Base-by-base conservation (phyloP, 2,797 vertebrate species). In the Molossus molossus region DNA sequence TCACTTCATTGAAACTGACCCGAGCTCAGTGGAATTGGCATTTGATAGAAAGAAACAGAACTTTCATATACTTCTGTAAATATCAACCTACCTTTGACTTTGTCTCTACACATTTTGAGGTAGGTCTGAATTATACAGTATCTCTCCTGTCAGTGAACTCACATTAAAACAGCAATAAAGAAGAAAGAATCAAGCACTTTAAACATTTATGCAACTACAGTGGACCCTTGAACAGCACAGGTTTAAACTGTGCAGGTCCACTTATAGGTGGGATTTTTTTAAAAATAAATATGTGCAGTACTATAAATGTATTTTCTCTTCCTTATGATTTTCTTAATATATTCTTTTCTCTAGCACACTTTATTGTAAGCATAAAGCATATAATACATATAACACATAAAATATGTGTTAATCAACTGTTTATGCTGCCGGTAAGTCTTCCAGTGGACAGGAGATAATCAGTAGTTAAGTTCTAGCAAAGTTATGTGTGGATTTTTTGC, bases 31-130 rank as follows among this genome's bases (percentile, higher is more conserved):
- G 33, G 21, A 70, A 79, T 64, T 33, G 37, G 6, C 21, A 53
- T 57, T 29, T 29, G 21, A 95, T 9, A 77, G 84, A 86, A 92
- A 80, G 48, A 25, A 82, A 82, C 12, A 76, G 60, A 84, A 62
- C 21, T 70, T 48, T 21, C 53, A 33, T 13, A 11, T 12, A 48
- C 12, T 83, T 76, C 53, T 69, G 4, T 10, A 62, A 62, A n/a
- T 69, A 75, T 64, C n/a, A 92, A 76, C 27, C 40, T 5, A 62
- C 27, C 77, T 62, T 17, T 69, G 40, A 69, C 29, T 53, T 29
- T 11, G n/a, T 84, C 29, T 48, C 50, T 40, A 23, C 37, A 80
- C 69, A 79, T 21, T 72, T 72, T 67, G 58, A n/a, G 21, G 5
- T 48, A 13, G 25, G 25, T 45, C 64, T 77, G 17, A 84, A 62